phyloP scores from a whole-genome alignment of 1,140 invertebrate genomes.

The Hypothenemus hampei region DNA sequence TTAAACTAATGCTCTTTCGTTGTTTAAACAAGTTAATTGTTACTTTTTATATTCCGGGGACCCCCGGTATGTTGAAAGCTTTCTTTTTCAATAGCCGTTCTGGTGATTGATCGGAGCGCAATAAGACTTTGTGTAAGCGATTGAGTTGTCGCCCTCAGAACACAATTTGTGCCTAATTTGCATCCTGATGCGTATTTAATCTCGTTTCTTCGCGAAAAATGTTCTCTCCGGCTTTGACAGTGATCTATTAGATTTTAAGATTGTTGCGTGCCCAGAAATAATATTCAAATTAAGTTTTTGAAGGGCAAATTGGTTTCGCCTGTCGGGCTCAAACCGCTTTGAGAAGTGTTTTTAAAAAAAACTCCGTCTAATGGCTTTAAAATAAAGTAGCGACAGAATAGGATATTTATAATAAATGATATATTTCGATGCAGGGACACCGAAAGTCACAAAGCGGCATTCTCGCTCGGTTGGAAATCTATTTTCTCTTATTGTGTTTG shows the following conservation, averaged over 20 bases:
- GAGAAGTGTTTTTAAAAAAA: neutral
- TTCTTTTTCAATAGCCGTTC: constrained; percentile 9
- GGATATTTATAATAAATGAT: no score
- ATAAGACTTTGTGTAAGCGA: constrained; percentile 27
- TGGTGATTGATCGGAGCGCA: constrained; percentile 22
- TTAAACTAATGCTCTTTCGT: constrained; percentile 36
- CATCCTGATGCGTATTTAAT: constrained; percentile 30
- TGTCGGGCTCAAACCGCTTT: neutral
- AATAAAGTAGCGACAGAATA: no score
- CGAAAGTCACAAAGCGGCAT: constrained; percentile 2
- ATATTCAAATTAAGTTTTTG: constrained; percentile 25
- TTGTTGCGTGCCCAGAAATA: constrained; percentile 25
- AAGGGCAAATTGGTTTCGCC: constrained; percentile 3
- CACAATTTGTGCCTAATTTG: constrained; percentile 28
- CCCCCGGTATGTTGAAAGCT: constrained; percentile 7
- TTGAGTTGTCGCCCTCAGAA: constrained; percentile 24
- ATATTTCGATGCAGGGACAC: no score
- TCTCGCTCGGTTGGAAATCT: neutral
- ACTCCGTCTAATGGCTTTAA: neutral
- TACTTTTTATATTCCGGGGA: constrained; percentile 26
- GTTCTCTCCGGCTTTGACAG: constrained; percentile 15
- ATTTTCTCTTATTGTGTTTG: constrained; percentile 15
- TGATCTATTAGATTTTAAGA: constrained; percentile 29
- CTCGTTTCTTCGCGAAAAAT: constrained; percentile 23
- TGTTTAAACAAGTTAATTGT: constrained; percentile 40